Percentiles rank a stretch among this genome's conserved stretches.
phyloP scores from a whole-genome alignment of 2,113 vertebrate genomes.

The Electrona antarctica region DNA sequence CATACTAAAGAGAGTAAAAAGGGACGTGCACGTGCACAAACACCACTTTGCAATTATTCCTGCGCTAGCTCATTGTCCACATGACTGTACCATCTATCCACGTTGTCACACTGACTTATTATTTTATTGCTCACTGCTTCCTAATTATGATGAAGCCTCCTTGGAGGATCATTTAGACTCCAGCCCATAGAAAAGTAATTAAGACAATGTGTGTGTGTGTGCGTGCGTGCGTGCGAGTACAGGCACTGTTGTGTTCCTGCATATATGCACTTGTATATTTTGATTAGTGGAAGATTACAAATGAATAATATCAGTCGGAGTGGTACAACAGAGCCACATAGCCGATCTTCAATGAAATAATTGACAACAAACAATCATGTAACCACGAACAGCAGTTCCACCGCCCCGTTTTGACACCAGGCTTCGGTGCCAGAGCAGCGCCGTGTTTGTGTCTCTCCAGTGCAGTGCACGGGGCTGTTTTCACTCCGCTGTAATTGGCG shows the following conservation, averaged over 20 bases:
- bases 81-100: conserved; percentile 28
- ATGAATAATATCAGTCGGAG: no score
- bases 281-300: no score
- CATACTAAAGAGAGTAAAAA: conserved; percentile 31
- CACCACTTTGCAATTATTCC: conserved; percentile 27
- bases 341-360: conserved; percentile 34
- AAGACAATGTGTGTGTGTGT: neutral
- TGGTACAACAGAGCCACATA: conserved; percentile 5
- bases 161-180: neutral
- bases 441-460: conserved; percentile 16
- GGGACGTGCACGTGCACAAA: conserved; percentile 4
- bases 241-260: neutral
- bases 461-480: conserved; percentile 21
- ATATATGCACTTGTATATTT: no score
- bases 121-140: conserved; percentile 48
- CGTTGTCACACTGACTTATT: conserved; percentile 31
- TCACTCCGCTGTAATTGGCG: conserved; percentile 32
- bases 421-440: neutral
- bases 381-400: conserved; percentile 17
- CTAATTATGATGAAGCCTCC: conserved; percentile 43
- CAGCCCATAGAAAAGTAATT: neutral
- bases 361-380: conserved; percentile 18
- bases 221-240: neutral
- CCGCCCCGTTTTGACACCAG: neutral
- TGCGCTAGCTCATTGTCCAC: conserved; percentile 28